Evolutionary conservation across 2,797 vertebrate species (phyloP).

Genomic region (Arnoldichthys spilopterus): DNA sequence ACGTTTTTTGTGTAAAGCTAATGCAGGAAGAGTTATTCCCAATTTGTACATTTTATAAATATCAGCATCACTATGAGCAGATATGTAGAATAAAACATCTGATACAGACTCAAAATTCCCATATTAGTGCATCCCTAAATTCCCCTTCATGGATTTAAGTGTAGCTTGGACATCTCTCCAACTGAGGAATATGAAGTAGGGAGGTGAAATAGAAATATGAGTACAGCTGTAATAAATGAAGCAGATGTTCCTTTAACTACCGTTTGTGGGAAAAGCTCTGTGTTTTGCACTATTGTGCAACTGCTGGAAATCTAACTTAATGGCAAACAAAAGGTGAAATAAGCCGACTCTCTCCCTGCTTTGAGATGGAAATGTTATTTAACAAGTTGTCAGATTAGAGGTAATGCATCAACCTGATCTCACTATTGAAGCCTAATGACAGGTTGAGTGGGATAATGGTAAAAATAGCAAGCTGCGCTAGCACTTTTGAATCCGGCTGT

Average conservation of each 20-base stretch:
- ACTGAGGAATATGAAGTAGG: conserved; percentile 31
- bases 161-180: background rate
- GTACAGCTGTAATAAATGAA: conserved; percentile 35
- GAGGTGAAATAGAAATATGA: conserved; percentile 32
- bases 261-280: conserved; percentile 38
- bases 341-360: conserved; percentile 23
- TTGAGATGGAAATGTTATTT: conserved; percentile 43
- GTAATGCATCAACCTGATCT: conserved; percentile 36
- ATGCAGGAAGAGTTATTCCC: too few relatives aligned
- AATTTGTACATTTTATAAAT: too few relatives aligned
- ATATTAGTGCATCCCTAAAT: too few relatives aligned
- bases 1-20: too few relatives aligned
- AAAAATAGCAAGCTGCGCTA: conserved; percentile 45
- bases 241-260: conserved; percentile 37
- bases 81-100: too few relatives aligned
- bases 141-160: background rate
- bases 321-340: background rate
- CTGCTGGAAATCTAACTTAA: conserved; percentile 2
- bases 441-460: conserved; percentile 43
- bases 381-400: conserved; percentile 43
- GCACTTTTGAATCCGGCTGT: conserved; percentile 1
- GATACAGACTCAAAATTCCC: too few relatives aligned
- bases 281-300: background rate
- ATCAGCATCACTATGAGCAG: too few relatives aligned
- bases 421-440: conserved; percentile 45